These are phyloP conservation scores for Diachrysia chrysitis DNA, from an alignment of 2,888 invertebrate genomes.

Conservation along the genomic window DNA sequence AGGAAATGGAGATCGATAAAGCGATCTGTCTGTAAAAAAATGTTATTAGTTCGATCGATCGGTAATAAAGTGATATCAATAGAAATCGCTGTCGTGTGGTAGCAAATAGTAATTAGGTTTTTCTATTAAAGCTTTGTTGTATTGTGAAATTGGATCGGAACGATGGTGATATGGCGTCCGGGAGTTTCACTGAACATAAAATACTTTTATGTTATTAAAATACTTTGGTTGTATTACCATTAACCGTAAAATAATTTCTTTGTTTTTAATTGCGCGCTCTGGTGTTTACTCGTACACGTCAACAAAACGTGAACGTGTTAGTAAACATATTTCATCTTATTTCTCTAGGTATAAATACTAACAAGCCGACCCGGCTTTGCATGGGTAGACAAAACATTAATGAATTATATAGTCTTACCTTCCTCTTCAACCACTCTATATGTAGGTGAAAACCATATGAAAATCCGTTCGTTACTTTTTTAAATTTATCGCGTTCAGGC, in stretches of 20 bases:
- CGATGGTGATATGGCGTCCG: background rate
- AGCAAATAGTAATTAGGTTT: slow-evolving; percentile 22
- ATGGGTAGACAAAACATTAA: no score
- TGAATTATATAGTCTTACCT: no score
- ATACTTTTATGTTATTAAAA: background rate
- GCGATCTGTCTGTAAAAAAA: slow-evolving; percentile 37
- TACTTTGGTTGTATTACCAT: background rate
- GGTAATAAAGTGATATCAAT: slow-evolving; percentile 33
- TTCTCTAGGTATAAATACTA: no score
- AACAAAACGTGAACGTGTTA: no score
- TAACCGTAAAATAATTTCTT: background rate
- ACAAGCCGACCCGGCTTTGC: no score
- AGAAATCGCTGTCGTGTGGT: slow-evolving; percentile 15
- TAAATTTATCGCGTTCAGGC: no score
- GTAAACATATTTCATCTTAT: no score
- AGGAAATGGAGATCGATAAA: slow-evolving; percentile 53
- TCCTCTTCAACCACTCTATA: no score
- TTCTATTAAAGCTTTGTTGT: slow-evolving; percentile 7
- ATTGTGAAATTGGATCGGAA: slow-evolving; percentile 1
- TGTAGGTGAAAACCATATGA: no score
- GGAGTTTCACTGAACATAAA: background rate
- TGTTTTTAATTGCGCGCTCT: no score
- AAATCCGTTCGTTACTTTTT: no score
- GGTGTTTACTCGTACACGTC: no score
- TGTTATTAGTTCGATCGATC: slow-evolving; percentile 34